Evolutionary conservation across 2,797 vertebrate species (phyloP).

Genomic region (Danio jaintianensis): DNA sequence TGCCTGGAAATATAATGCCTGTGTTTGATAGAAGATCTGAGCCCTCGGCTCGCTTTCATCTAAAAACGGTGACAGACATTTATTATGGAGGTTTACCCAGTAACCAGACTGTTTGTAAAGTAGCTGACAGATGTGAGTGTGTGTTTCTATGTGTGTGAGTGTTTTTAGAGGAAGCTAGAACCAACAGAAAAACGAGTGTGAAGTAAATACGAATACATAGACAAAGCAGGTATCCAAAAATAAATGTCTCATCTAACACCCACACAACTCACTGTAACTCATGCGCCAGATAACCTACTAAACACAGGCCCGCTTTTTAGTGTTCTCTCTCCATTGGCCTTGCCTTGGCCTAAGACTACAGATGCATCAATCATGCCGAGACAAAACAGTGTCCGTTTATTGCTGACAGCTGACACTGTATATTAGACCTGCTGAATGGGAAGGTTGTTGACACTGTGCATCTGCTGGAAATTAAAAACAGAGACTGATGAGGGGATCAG

Average conservation of each 20-base stretch:
- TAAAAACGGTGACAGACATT: slow-evolving; percentile 63
- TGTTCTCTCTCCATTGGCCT: slow-evolving; percentile 11
- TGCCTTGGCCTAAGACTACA: slow-evolving; percentile 2
- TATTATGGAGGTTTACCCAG: slow-evolving; percentile 56
- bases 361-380: slow-evolving; percentile 45
- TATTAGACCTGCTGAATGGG: slow-evolving; percentile 48
- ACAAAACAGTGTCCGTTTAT: slow-evolving; percentile 36
- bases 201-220: slow-evolving; percentile 21
- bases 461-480: slow-evolving; percentile 61
- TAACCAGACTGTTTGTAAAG: slow-evolving; percentile 46
- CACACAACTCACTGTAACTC: slow-evolving; percentile 27
- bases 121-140: slow-evolving; percentile 54
- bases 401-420: slow-evolving; percentile 46
- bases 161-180: neutral
- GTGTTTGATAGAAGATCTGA: slow-evolving; percentile 36
- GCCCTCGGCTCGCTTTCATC: slow-evolving; percentile 55
- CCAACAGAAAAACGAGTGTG: neutral
- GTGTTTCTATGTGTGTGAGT: neutral
- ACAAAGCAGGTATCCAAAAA: slow-evolving; percentile 27
- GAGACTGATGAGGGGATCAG: slow-evolving; percentile 54
- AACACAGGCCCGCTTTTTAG: neutral
- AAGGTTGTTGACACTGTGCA: slow-evolving; percentile 43
- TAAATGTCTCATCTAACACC: slow-evolving; percentile 26
- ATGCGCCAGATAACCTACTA: slow-evolving; percentile 12
- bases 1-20: neutral